Conservation (phyloP, 2,888 invertebrate genomes). For the Sympetrum striolatum region DNA sequence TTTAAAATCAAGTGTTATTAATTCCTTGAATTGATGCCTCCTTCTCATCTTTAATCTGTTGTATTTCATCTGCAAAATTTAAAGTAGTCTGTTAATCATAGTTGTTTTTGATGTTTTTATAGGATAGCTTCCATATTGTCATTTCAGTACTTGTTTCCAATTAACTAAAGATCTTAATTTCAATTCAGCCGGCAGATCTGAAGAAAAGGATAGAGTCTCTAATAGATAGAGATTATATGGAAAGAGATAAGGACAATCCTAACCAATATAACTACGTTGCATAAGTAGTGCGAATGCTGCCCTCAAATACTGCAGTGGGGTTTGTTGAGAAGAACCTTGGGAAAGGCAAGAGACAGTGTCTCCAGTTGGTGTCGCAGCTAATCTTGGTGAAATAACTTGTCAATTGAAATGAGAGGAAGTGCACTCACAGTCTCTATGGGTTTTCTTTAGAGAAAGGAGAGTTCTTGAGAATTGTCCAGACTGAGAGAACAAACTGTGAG, state of each 20-base stretch:
- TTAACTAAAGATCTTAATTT: slow-evolving; percentile 44
- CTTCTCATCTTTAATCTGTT: too few relatives aligned
- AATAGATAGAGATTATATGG: slow-evolving; percentile 99
- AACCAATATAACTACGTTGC: slow-evolving; percentile 99
- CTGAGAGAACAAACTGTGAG: slow-evolving; percentile 9
- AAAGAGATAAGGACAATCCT: slow-evolving; percentile 96
- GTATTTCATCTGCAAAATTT: too few relatives aligned
- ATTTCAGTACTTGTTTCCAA: too few relatives aligned
- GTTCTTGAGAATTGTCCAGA: not conserved
- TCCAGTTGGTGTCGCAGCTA: slow-evolving; percentile 22
- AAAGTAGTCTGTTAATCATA: too few relatives aligned
- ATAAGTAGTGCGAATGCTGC: slow-evolving; percentile 63
- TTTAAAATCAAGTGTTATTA: too few relatives aligned
- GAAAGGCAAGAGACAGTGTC: slow-evolving; percentile 4
- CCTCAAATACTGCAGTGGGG: not conserved
- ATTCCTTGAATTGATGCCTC: too few relatives aligned
- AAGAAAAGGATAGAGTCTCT: slow-evolving; percentile 98
- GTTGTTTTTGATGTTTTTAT: too few relatives aligned
- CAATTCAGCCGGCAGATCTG: slow-evolving; percentile 88
- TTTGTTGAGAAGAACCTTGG: not conserved
- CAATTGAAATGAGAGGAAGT: not conserved
- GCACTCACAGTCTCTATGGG: not conserved
- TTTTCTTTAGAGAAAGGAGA: slow-evolving; percentile 1
- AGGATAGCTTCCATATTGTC: too few relatives aligned
- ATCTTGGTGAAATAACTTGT: slow-evolving; percentile 13